Conservation (phyloP, 2,888 invertebrate species). For the Sphinx pinastri region DNA sequence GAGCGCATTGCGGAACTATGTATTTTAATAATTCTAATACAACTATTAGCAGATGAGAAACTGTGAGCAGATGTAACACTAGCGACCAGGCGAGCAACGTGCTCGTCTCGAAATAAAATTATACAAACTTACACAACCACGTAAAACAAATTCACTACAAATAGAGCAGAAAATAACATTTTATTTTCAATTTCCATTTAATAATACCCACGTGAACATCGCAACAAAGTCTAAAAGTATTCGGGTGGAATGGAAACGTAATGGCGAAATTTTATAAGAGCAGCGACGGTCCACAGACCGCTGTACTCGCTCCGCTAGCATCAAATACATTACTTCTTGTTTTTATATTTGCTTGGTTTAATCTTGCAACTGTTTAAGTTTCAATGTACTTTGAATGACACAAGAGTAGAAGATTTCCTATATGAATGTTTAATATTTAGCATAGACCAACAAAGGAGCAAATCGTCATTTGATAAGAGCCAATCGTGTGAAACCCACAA, state of each 20-base stretch:
- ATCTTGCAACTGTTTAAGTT: background rate
- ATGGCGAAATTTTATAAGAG: slow-evolving; percentile 4
- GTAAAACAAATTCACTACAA: background rate
- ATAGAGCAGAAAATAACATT: background rate
- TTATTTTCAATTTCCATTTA: slow-evolving; percentile 17
- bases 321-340: background rate
- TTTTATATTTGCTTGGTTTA: background rate
- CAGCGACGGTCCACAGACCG: too few species aligned
- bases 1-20: too few species aligned
- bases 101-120: too few species aligned
- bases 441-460: too few species aligned
- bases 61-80: too few species aligned
- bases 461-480: too few species aligned
- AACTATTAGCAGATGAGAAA: too few species aligned
- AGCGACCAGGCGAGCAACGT: background rate
- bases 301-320: background rate
- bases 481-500: too few species aligned
- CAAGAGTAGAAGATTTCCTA: too few species aligned
- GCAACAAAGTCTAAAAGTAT: slow-evolving; percentile 16
- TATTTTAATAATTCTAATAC: too few species aligned
- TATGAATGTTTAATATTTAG: too few species aligned
- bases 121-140: background rate
- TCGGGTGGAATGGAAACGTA: slow-evolving; percentile 5
- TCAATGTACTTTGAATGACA: background rate
- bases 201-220: slow-evolving; percentile 4